Conservation (phyloP, 1,140 invertebrate genomes). For the Forficula auricularia region DNA sequence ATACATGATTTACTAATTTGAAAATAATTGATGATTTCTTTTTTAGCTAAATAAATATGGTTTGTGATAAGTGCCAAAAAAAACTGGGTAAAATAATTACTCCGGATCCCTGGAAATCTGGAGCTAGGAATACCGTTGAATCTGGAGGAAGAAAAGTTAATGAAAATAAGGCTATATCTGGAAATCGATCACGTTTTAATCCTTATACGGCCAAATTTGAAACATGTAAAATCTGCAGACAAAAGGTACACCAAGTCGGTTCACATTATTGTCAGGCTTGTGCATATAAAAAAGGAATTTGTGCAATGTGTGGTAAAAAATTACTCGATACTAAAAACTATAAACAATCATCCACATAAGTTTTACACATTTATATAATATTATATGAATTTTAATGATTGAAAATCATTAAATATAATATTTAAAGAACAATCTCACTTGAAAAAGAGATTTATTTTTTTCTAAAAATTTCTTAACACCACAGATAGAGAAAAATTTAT, state of each 20-base stretch:
- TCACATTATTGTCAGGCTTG: conserved; percentile 93
- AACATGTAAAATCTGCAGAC: conserved; percentile 82
- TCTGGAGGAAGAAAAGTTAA: conserved; percentile 67
- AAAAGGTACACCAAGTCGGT: conserved; percentile 82
- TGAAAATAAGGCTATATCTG: conserved; percentile 84
- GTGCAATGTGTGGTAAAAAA: conserved; percentile 97
- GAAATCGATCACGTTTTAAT: conserved; percentile 63
- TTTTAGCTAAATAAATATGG: conserved; percentile 60
- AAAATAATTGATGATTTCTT: too few species aligned
- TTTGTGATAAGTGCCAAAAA: conserved; percentile 82
- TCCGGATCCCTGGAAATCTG: conserved; percentile 90
- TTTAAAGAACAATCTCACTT: too few species aligned
- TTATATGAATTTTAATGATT: too few species aligned
- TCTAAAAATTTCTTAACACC: too few species aligned
- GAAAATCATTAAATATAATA: too few species aligned
- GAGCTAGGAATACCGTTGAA: conserved; percentile 71
- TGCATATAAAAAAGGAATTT: conserved; percentile 88
- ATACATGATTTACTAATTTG: too few species aligned
- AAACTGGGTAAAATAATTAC: conserved; percentile 77
- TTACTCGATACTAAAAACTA: conserved; percentile 88
- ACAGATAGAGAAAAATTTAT: too few species aligned
- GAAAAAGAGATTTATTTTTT: too few species aligned
- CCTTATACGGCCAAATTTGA: conserved; percentile 73
- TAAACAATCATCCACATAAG: conserved; percentile 75
- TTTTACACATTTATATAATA: not conserved